Base-by-base conservation (phyloP, 2,888 invertebrate genomes). In the Harpagoxenus sublaevis region DNA sequence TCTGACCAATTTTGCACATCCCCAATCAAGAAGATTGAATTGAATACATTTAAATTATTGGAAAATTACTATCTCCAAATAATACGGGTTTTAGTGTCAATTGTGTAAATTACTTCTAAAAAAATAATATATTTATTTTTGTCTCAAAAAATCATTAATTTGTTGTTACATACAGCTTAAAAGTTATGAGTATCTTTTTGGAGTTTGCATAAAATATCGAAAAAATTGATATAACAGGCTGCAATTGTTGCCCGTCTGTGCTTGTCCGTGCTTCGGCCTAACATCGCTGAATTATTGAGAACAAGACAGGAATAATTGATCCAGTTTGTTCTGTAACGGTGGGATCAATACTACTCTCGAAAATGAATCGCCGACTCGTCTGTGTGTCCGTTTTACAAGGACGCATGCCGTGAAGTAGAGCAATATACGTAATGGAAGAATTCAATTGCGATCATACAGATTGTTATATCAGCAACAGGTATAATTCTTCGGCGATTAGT, bases 381-480 rank as follows among this genome's bases (percentile, higher is more conserved):
- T 51, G n/a, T 57, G 23, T 78, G 71, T 79, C 71, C 45, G 57
- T 79, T 73, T 79, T 71, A 57, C 73, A 79, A 79, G 79, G 48
- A 79, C 73, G 55, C 53, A 60, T 18, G 60, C 55, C 45, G 45
- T 53, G 15, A 74, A 82, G 70, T 28, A 23, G 63, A 82, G 63
- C 42, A 77, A 75, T 79, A 79, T 60, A 71, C 63, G 18, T 82
- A 63, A 62, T 82, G 77, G 63, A 82, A 77, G 28, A 77, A 82
- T 82, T 82, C 63, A 75, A 77, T 63, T 74, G 48, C 51, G 35
- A 66, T 23, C 31, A 53, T 71, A 62, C 60, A 81, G 77, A 88
- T 89, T 66, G 71, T 88, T 84, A 73, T 28, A 62, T 68, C 83
- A 85, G 89, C 89, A 89, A 90, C 90, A 89, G 87, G 89, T 89